Conservation (phyloP, 2,888 invertebrate genomes). For the Harmothoe impar region DNA sequence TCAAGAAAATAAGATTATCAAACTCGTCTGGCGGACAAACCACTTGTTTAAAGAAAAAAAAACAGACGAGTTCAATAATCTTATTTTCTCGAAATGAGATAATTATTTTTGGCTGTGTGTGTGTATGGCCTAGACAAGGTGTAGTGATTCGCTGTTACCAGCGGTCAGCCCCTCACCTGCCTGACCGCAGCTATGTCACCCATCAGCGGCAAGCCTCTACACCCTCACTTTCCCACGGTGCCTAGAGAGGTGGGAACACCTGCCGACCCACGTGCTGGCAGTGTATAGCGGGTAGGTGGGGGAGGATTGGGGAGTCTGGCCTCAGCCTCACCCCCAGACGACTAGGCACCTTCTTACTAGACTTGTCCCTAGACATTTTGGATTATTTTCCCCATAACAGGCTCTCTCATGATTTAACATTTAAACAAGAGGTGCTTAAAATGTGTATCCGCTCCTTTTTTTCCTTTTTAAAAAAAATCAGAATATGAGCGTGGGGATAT, state of each 20-base stretch:
- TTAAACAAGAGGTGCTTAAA: too few species aligned
- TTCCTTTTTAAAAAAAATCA: too few species aligned
- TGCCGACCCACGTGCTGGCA: conserved; percentile 10
- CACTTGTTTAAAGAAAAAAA: too few species aligned
- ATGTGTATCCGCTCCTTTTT: too few species aligned
- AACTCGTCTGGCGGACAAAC: too few species aligned
- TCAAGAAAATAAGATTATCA: too few species aligned
- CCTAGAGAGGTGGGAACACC: not conserved
- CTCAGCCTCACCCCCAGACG: conserved; percentile 9
- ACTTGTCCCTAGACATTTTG: not conserved
- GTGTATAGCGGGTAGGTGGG: not conserved
- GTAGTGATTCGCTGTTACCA: not conserved
- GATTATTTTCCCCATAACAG: not conserved
- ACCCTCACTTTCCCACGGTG: conserved; percentile 15
- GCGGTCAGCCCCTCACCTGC: conserved; percentile 29
- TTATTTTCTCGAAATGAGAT: too few species aligned
- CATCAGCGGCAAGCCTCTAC: not conserved
- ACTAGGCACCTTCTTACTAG: not conserved
- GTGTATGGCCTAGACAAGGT: not conserved
- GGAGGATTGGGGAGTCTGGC: not conserved
- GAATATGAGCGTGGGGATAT: too few species aligned
- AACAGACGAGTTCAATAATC: too few species aligned
- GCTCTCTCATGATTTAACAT: too few species aligned
- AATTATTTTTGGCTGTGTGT: too few species aligned
- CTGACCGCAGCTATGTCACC: conserved; percentile 30